Base-by-base conservation (phyloP, 1,140 invertebrate genomes). In the Heliconius himera region DNA sequence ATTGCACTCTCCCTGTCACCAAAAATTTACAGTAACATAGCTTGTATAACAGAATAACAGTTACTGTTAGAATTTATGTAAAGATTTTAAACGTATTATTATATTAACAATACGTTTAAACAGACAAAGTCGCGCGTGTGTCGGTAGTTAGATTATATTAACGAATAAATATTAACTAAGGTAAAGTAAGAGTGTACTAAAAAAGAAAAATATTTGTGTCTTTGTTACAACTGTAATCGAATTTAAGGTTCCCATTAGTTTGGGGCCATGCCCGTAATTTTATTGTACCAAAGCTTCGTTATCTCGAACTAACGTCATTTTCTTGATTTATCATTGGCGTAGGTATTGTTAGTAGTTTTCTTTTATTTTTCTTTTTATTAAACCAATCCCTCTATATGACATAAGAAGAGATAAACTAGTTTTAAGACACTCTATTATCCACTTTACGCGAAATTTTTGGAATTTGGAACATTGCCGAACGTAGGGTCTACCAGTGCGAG, bases 251-350 rank as follows among this genome's bases (percentile, higher is more conserved):
- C 33, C 38, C 74, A 76, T 41, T 76, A 70, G 60, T 49, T 76
- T 46, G 74, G 74, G 60, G 8, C 38, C 36, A 20, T 66, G n/a
- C 16, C 56, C 11, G 41, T 76, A 76, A 76, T 76, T 76, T 76
- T 76, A 70, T 76, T 76, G 60, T 76, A 66, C 18, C 46, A 18
- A 70, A 76, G 66, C 74, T 76, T 46, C 18, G 60, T 70, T 76
- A 76, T 60, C 18, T 70, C 74, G 11, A 70, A 46, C 56, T 70
- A 70, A 76, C 56, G 9, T 46, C 41, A 75, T 75, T 75, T 60
- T 75, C 36, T 38, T 36, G 74, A 75, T 75, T 75, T 70, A 56
- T 70, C 51, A 76, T 49, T 36, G 41, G 11, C 60, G 22, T 66
- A 70, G 26, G 38, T 9, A 70, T 49, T 76, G 74, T 29, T 56